Conservation (phyloP, 1,140 invertebrate species). For the Whitmania pigra region DNA sequence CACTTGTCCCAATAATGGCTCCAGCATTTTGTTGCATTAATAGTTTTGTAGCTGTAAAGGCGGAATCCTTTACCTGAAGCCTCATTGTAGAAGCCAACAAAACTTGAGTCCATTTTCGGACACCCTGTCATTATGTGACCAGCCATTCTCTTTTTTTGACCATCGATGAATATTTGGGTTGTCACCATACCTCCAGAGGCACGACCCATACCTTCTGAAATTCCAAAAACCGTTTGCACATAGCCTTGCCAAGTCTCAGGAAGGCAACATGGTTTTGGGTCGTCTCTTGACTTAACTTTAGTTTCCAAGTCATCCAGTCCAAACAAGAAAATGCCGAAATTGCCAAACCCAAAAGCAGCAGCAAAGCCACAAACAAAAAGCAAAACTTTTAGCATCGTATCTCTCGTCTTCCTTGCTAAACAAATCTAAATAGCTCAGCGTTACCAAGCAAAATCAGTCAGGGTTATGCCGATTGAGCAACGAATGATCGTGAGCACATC, state of each 20-base stretch:
- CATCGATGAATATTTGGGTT: background rate
- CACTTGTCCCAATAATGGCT: conserved; percentile 8
- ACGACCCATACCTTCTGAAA: background rate
- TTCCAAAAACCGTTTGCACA: background rate
- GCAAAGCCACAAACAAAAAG: too few species aligned
- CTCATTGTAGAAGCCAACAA: background rate
- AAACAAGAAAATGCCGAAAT: background rate
- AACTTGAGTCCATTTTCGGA: background rate
- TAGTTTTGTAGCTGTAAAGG: background rate
- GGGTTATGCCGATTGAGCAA: too few species aligned
- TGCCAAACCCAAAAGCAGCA: too few species aligned
- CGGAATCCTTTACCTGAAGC: background rate
- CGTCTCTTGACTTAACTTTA: background rate
- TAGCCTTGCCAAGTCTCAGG: conserved; percentile 5
- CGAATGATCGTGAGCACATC: too few species aligned
- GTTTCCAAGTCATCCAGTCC: background rate
- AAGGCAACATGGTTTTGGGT: conserved; percentile 2
- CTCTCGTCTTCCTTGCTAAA: too few species aligned
- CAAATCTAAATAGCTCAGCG: too few species aligned
- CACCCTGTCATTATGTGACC: background rate
- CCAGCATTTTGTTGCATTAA: conserved; percentile 5
- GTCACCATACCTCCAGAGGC: too few species aligned
- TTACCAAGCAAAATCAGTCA: too few species aligned
- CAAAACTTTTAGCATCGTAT: too few species aligned
- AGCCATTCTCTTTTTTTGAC: conserved; percentile 1